These are phyloP conservation scores for Lordiphosa collinella DNA, from an alignment of 1,140 invertebrate species.

Conservation along the genomic window DNA sequence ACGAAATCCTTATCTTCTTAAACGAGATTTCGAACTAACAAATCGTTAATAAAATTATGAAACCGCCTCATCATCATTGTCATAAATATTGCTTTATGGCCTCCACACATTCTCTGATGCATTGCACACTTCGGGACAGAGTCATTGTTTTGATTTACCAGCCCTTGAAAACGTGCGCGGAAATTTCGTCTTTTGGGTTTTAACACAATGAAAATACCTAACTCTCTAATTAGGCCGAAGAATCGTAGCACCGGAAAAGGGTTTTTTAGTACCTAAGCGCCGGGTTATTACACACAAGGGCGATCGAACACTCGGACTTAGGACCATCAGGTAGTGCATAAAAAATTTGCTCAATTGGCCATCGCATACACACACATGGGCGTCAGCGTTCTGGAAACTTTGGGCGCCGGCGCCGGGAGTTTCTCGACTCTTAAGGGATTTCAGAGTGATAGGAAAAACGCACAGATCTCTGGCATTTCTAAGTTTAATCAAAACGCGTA, in stretches of 20 bases:
- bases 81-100: no score
- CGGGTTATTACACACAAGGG: constrained; percentile 48
- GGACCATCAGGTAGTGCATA: constrained; percentile 42
- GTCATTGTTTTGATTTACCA: constrained; percentile 43
- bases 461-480: constrained; percentile 62
- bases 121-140: constrained; percentile 15
- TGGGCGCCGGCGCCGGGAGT: constrained; percentile 48
- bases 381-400: constrained; percentile 44
- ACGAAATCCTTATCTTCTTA: neutral
- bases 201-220: constrained; percentile 75
- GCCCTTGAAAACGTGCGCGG: constrained; percentile 47
- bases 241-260: constrained; percentile 62
- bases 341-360: constrained; percentile 59
- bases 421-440: constrained; percentile 46
- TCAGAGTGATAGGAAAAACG: constrained; percentile 46
- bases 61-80: no score
- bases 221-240: constrained; percentile 70
- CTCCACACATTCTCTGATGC: no score
- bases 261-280: constrained; percentile 73
- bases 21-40: no score
- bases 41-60: no score
- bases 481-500: constrained; percentile 40
- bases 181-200: constrained; percentile 72
- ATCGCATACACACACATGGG: constrained; percentile 45
- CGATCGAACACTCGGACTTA: neutral